These are phyloP conservation scores for Chondrilla cf. caribensis DNA, from an alignment of 37 sponge, comb jelly and placozoan genomes.

Conservation along the genomic window DNA sequence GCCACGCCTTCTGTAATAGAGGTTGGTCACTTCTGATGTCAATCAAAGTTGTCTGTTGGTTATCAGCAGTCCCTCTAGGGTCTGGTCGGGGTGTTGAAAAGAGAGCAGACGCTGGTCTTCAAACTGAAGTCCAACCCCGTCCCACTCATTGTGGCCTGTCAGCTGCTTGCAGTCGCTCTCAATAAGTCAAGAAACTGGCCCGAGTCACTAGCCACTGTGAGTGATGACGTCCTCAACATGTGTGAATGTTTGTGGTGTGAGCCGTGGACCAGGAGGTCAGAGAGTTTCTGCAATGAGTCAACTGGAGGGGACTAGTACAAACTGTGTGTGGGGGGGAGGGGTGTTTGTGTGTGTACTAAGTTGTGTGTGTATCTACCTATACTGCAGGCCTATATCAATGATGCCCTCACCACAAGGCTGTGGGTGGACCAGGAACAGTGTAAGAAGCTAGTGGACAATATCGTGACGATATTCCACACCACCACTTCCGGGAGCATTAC, in stretches of 20 bases:
- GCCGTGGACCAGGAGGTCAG: too few species aligned
- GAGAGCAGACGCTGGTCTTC: slow-evolving; percentile 55
- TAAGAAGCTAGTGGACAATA: slow-evolving; percentile 76
- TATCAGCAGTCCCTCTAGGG: slow-evolving; percentile 23
- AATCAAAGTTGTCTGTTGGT: background rate
- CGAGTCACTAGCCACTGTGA: slow-evolving; percentile 72
- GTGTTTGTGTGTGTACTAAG: background rate
- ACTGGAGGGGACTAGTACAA: too few species aligned
- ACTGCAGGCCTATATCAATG: slow-evolving; percentile 76
- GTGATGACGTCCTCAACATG: background rate
- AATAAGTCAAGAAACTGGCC: slow-evolving; percentile 82
- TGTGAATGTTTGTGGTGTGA: background rate
- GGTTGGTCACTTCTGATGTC: slow-evolving; percentile 8
- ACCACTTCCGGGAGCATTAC: background rate
- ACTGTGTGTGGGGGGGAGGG: background rate
- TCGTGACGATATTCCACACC: slow-evolving; percentile 70
- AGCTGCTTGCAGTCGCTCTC: slow-evolving; percentile 52
- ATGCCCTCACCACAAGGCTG: slow-evolving; percentile 74
- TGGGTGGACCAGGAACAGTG: slow-evolving; percentile 84
- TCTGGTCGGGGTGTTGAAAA: slow-evolving; percentile 54
- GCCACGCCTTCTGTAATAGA: slow-evolving; percentile 37
- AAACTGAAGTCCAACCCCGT: slow-evolving; percentile 58
- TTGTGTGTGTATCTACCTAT: background rate
- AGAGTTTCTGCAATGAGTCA: too few species aligned
- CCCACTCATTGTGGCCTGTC: slow-evolving; percentile 53